Percentiles rank a stretch among this genome's conserved stretches.
These are phyloP conservation scores for Gasteruption jaculator DNA, from an alignment of 2,888 invertebrate species.

Conservation along the genomic window DNA sequence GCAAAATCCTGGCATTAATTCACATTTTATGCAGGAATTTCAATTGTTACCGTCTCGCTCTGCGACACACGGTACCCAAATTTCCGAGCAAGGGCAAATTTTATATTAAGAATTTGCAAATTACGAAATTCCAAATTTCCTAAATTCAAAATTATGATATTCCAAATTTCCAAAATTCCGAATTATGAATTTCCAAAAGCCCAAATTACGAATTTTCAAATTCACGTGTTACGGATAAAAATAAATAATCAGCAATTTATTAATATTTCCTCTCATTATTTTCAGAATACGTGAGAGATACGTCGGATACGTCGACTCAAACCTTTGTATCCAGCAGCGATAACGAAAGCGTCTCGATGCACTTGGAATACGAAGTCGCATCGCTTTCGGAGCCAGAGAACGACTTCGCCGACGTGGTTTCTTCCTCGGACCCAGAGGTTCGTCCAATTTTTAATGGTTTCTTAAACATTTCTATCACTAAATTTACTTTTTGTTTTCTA, in stretches of 20 bases:
- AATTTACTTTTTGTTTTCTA: too few relatives aligned
- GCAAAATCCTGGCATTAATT: neutral
- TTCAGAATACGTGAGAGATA: slow-evolving; percentile 37
- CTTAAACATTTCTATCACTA: neutral
- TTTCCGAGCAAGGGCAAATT: too few relatives aligned
- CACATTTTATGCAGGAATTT: neutral
- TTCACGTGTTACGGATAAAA: slow-evolving; percentile 3
- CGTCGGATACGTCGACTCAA: slow-evolving; percentile 36
- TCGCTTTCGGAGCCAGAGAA: slow-evolving; percentile 33
- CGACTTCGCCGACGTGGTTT: slow-evolving; percentile 25
- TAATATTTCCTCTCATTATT: slow-evolving; percentile 13
- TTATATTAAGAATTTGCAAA: too few relatives aligned
- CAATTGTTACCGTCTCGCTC: too few relatives aligned
- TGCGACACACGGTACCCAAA: too few relatives aligned
- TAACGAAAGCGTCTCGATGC: slow-evolving; percentile 24
- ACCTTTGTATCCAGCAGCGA: slow-evolving; percentile 29
- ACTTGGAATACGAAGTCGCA: slow-evolving; percentile 38
- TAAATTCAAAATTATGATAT: neutral
- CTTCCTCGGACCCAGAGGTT: slow-evolving; percentile 41
- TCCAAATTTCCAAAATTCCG: neutral
- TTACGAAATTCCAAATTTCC: slow-evolving; percentile 2
- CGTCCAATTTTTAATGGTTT: slow-evolving; percentile 3
- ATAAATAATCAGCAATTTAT: slow-evolving; percentile 8
- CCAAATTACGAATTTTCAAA: neutral
- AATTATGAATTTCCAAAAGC: neutral